Conservation (phyloP, 2,113 vertebrate genomes). For the Cettia cetti region DNA sequence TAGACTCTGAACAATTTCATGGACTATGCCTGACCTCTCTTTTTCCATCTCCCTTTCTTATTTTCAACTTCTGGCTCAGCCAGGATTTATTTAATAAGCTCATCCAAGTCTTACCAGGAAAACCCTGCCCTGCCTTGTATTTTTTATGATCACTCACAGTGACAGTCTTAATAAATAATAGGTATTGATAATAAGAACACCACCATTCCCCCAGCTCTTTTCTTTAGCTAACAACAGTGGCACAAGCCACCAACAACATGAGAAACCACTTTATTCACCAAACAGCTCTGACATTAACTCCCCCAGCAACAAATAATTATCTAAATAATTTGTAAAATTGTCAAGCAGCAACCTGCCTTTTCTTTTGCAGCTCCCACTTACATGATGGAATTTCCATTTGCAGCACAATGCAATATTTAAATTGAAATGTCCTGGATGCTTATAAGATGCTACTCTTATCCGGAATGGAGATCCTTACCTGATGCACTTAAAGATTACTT, state of each 20-base stretch:
- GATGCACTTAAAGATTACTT: not conserved
- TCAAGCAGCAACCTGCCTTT: not conserved
- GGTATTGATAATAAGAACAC: not conserved
- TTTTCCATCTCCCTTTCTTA: not conserved
- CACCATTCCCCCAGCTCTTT: not conserved
- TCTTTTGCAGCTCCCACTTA: not conserved
- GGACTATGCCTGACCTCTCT: not conserved
- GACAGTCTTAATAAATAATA: constrained; percentile 4
- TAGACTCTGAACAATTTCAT: not conserved
- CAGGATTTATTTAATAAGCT: not conserved
- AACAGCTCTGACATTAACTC: not conserved
- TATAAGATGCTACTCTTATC: not conserved
- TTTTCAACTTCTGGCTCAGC: not conserved
- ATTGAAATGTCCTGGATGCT: not conserved
- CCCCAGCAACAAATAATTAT: constrained; percentile 11
- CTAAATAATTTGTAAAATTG: constrained; percentile 4
- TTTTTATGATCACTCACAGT: not conserved
- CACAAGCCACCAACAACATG: not conserved
- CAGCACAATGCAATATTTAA: not conserved
- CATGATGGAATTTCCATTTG: not conserved
- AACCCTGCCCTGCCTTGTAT: not conserved
- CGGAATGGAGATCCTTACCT: not conserved
- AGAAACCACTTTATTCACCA: constrained; percentile 41
- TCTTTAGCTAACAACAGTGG: not conserved
- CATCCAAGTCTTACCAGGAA: not conserved